Base-by-base conservation (phyloP, 2,113 vertebrate genomes). In the Cervus canadensis region DNA sequence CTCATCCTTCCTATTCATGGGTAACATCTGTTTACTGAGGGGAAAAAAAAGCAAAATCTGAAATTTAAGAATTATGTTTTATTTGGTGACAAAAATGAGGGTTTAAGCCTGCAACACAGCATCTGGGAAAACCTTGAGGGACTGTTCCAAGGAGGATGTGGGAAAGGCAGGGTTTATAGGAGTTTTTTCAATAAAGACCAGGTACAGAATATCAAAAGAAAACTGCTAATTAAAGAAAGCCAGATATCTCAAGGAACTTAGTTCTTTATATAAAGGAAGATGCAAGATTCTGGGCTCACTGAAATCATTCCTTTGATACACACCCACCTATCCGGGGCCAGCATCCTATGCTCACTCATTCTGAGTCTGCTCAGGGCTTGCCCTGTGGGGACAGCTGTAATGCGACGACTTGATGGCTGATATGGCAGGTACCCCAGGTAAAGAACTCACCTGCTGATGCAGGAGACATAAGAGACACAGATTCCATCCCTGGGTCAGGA, bases 111-210 rank as follows among this genome's bases (percentile, higher is more conserved):
- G 76, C 43, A 45, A 79, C 28, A 81, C 9, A 50, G 16, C 48
- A 81, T 81, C 78, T 50, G 9, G 0, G 45, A 50, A 33, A 50
- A 81, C 45, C 50, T 30, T 50, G 28, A 50, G 16, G 78, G 28
- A 81, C 45, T 81, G 45, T 30, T 33, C 28, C 1, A 1, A 81
- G 21, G 9, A 79, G 28, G 28, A 21, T 6, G 28, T 0, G 0
- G 45, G 78, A 48, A 81, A 81, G 45, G 2, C 45, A 50, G 9
- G 28, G 48, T 79, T 30, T 21, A 50, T 11, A 81, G 15, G 78
- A 81, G 16, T 33, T 81, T 50, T 81, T 81, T 45, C 28, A 50
- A 50, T 28, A 81, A 81, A 81, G 45, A 50, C 8, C 28, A 50
- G 45, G 45, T 33, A 33, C 5, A 50, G 45, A 81, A 33, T 50